phyloP scores from a whole-genome alignment of 1,140 invertebrate genomes.

The Sweltsa coloradensis region DNA sequence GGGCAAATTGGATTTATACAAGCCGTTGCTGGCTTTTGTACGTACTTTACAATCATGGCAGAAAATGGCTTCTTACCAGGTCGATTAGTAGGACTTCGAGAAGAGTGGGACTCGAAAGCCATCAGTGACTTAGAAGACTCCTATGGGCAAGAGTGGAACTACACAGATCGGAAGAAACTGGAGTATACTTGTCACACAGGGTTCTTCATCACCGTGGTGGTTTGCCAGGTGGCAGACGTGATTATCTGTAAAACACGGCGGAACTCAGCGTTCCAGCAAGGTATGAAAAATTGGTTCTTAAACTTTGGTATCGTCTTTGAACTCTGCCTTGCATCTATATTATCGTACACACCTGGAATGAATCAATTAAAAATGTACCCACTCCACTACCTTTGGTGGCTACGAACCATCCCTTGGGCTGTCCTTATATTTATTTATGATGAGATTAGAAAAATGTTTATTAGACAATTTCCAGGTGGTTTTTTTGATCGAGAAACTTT shows the following conservation, averaged over 20 bases:
- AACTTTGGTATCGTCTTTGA: constrained; percentile 60
- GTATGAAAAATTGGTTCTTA: constrained; percentile 60
- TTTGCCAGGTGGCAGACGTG: constrained; percentile 68
- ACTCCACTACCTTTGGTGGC: too few relatives aligned
- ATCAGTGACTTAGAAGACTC: constrained; percentile 62
- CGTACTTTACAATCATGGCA: constrained; percentile 78
- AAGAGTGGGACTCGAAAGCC: constrained; percentile 58
- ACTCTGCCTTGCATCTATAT: constrained; percentile 43
- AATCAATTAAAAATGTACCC: too few relatives aligned
- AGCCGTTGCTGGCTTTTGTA: constrained; percentile 73
- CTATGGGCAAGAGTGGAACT: constrained; percentile 68
- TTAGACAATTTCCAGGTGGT: too few relatives aligned
- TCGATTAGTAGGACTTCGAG: constrained; percentile 52
- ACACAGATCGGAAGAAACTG: constrained; percentile 51
- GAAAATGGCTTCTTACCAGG: constrained; percentile 67
- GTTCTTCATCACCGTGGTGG: constrained; percentile 67
- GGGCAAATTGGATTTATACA: constrained; percentile 82
- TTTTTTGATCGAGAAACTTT: too few relatives aligned
- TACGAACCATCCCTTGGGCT: too few relatives aligned
- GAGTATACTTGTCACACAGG: constrained; percentile 68
- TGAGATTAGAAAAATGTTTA: too few relatives aligned
- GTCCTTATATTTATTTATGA: too few relatives aligned
- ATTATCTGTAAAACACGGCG: constrained; percentile 71
- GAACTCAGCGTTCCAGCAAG: constrained; percentile 62
- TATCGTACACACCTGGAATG: constrained; percentile 57